phyloP scores from a whole-genome alignment of 2,113 vertebrate genomes.

The Porphyrio hochstetteri region DNA sequence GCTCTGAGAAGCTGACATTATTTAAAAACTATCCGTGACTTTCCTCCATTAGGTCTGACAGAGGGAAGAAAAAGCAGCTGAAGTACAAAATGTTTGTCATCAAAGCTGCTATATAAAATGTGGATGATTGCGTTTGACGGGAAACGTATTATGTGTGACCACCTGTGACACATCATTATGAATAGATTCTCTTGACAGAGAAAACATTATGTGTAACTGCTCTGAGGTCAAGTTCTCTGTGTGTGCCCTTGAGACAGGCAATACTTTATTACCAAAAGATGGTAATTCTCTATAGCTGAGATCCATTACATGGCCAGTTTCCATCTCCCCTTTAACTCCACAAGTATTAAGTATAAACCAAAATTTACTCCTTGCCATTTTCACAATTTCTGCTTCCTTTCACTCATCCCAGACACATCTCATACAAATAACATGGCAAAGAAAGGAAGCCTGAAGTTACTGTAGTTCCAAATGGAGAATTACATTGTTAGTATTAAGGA shows the following conservation, averaged over 20 bases:
- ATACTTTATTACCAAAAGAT: not conserved
- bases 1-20: not conserved
- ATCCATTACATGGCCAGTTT: not conserved
- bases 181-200: not conserved
- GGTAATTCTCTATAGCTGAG: not conserved
- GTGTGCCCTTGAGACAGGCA: not conserved
- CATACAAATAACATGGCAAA: not conserved
- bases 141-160: conserved; percentile 32
- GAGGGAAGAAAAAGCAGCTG: conserved; percentile 24
- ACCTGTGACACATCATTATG: conserved; percentile 10
- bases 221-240: conserved; percentile 21
- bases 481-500: not conserved
- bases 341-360: not conserved
- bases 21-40: conserved; percentile 3
- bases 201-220: not conserved
- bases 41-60: conserved; percentile 16
- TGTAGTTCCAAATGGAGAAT: not conserved
- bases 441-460: not conserved
- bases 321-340: not conserved
- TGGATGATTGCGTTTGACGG: not conserved
- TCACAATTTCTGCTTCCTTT: not conserved
- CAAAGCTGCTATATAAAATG: conserved; percentile 30
- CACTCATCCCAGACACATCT: not conserved
- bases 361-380: not conserved
- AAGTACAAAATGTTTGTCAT: conserved; percentile 51